phyloP scores from a whole-genome alignment of 2,797 vertebrate genomes.

The Liasis olivaceus region DNA sequence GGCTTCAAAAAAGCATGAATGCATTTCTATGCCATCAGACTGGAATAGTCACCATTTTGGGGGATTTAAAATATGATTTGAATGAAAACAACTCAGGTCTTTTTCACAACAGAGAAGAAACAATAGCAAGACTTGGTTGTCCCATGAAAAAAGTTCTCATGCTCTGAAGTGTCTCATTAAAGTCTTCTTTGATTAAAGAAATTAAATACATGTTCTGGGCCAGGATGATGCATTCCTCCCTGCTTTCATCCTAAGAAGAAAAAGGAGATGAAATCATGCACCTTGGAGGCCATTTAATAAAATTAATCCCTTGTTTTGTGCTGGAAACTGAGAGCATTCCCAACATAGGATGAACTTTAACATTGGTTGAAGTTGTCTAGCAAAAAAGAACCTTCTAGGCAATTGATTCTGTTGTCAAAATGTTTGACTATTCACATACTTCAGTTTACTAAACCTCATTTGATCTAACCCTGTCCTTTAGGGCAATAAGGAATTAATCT shows the following conservation, averaged over 20 bases:
- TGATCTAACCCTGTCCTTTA: background rate
- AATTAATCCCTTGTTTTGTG: background rate
- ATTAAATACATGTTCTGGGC: background rate
- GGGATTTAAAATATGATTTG: background rate
- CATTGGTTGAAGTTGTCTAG: background rate
- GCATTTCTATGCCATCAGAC: background rate
- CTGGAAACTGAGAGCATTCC: background rate
- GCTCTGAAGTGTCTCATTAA: background rate
- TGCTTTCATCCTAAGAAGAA: background rate
- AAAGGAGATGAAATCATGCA: background rate
- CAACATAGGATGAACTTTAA: background rate
- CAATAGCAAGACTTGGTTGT: background rate
- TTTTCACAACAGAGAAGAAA: background rate
- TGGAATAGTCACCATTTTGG: background rate
- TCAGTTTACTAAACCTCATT: background rate
- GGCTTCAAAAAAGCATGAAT: background rate
- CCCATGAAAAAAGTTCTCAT: background rate
- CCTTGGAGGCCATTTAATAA: too few species aligned
- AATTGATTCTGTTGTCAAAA: background rate
- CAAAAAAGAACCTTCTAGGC: background rate
- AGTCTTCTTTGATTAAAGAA: background rate
- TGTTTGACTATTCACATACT: background rate
- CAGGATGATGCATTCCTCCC: background rate
- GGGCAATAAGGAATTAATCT: background rate
- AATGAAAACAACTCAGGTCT: background rate